A percentile compares a stretch with the other conserved stretches of the same genome.
These are phyloP conservation scores for Ceratina calcarata DNA, from an alignment of 1,140 invertebrate genomes.

Conservation along the genomic window DNA sequence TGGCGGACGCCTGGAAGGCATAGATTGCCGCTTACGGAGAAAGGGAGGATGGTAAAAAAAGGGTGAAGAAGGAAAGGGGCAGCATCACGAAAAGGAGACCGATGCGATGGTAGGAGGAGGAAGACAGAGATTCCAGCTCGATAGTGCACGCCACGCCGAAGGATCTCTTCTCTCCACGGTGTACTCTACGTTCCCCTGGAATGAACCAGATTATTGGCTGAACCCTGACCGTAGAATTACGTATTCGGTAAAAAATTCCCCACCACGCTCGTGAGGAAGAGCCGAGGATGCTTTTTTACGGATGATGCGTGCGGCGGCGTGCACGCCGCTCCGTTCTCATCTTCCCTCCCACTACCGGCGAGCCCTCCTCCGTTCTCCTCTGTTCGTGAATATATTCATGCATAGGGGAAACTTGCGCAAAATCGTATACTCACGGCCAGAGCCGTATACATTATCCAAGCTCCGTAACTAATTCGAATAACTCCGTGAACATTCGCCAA, in stretches of 20 bases:
- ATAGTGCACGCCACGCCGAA: constrained; percentile 51
- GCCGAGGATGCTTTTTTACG: constrained; percentile 49
- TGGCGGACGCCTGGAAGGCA: constrained; percentile 39
- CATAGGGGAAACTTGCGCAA: constrained; percentile 10
- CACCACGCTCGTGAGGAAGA: constrained; percentile 43
- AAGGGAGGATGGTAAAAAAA: background rate
- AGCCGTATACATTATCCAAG: no score
- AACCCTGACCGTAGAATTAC: constrained; percentile 74
- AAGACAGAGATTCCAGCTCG: constrained; percentile 51
- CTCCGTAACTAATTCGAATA: no score
- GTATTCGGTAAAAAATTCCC: constrained; percentile 71
- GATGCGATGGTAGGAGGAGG: constrained; percentile 30
- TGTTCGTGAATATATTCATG: constrained; percentile 7
- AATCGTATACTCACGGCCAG: no score
- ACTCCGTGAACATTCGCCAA: no score
- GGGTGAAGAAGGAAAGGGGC: background rate
- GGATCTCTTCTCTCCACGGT: constrained; percentile 39
- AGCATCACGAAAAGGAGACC: constrained; percentile 23
- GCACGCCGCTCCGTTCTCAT: constrained; percentile 31
- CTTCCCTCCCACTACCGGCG: background rate
- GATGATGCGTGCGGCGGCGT: constrained; percentile 43
- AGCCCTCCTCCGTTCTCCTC: background rate
- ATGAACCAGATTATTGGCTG: constrained; percentile 76
- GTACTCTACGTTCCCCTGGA: constrained; percentile 48
- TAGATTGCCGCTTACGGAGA: constrained; percentile 36